Base-by-base conservation (phyloP, 2,113 vertebrate genomes). In the Oxyruncus cristatus region DNA sequence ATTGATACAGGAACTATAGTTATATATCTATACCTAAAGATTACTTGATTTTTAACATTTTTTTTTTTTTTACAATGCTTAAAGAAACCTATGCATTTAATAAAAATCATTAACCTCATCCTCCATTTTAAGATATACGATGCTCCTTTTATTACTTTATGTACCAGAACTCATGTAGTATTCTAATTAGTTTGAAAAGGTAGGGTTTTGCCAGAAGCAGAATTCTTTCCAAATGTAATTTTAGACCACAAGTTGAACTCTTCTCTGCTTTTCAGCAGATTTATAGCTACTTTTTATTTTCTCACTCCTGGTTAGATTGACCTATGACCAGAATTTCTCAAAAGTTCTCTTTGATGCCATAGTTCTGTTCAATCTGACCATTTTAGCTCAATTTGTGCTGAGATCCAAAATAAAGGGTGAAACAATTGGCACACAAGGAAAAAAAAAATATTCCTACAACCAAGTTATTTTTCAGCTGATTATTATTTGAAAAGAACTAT, bases 241-340 rank as follows among this genome's bases (percentile, higher is more conserved):
- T 91, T 81, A 68, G 68, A 71, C 58, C 15, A 92, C 28, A 84
- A 68, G 76, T 79, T 95, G 73, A 94, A 93, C 80, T 79, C 65
- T 55, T 61, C 44, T 86, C 22, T 93, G 35, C 72, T 85, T 94
- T 91, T 68, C 61, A 95, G 70, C 15, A 92, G 95, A 96, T 94
- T 96, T 96, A 95, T 95, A 86, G 92, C 68, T 75, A 85, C 66
- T 67, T 96, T 78, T 89, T 87, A 74, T 85, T 95, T 95, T 95
- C 49, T 88, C 32, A 74, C 81, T 96, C 52, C 68, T 71, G 58
- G 56, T 91, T 94, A 93, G 70, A 49, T 53, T 95, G 85, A 97
- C 94, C 93, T 93, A 46, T 93, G 92, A 88, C 88, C 85, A 93
- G 86, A 80, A 95, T 93, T 93, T 92, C 87, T 92, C 72, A 62